Conservation (phyloP, 2,113 vertebrate genomes). For the Andinoacara biseriatus region DNA sequence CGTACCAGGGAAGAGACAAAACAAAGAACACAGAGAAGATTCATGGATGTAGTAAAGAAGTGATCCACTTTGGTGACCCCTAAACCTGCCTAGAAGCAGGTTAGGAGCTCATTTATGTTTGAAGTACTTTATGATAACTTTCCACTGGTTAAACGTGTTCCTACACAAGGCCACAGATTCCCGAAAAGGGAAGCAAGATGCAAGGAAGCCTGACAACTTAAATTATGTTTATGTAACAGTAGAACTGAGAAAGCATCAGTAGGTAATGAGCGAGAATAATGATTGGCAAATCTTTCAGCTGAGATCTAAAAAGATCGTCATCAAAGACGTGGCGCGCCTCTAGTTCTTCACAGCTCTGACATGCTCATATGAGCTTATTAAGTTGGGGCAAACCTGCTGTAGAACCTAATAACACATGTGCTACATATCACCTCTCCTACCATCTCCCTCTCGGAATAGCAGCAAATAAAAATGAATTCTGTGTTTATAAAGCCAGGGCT, state of each 20-base stretch:
- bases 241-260: not conserved
- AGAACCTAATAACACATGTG: slow-evolving; percentile 4
- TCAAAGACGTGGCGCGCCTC: not conserved
- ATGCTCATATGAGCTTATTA: slow-evolving; percentile 6
- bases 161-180: not conserved
- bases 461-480: slow-evolving; percentile 18
- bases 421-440: slow-evolving; percentile 4
- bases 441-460: slow-evolving; percentile 24
- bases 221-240: not conserved
- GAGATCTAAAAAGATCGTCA: slow-evolving; percentile 27
- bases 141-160: not conserved
- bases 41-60: no score
- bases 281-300: slow-evolving; percentile 1
- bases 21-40: no score
- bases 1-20: no score
- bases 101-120: not conserved
- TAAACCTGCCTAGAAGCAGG: not conserved
- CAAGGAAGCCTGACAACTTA: not conserved
- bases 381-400: not conserved
- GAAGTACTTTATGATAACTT: not conserved
- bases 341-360: not conserved
- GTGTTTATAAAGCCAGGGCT: not conserved
- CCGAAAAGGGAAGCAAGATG: not conserved
- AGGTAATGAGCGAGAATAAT: not conserved
- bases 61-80: not conserved